A percentile compares a stretch with the other conserved stretches of the same genome.
Evolutionary conservation across 1,140 invertebrate species (phyloP).

Genomic region (Dryas iulia): DNA sequence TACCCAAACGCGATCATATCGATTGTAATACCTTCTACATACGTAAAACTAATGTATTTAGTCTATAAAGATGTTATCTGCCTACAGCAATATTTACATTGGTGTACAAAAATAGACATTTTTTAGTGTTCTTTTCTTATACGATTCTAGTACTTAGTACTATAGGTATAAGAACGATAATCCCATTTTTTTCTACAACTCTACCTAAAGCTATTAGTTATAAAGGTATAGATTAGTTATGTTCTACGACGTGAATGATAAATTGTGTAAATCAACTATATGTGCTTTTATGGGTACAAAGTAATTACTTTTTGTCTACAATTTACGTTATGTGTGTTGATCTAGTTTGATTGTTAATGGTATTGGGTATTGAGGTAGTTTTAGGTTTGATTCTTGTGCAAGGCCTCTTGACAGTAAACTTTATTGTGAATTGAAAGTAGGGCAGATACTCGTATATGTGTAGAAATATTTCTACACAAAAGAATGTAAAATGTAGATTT

Average conservation of each 20-base stretch:
- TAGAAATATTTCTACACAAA: no score
- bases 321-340: neutral
- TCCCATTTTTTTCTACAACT: neutral
- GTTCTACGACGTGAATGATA: conserved; percentile 21
- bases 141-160: neutral
- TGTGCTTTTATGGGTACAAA: conserved; percentile 1
- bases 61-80: conserved; percentile 35
- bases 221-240: conserved; percentile 30
- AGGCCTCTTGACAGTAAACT: no score
- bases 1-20: neutral
- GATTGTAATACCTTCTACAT: neutral
- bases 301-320: conserved; percentile 9
- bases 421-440: no score
- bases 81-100: conserved; percentile 28
- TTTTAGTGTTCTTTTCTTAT: neutral
- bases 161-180: neutral
- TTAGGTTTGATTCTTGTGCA: no score
- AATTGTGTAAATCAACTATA: conserved; percentile 24
- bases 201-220: conserved; percentile 6
- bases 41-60: conserved; percentile 27
- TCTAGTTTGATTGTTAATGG: neutral
- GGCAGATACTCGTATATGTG: no score
- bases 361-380: neutral
- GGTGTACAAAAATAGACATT: neutral
- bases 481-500: no score